These are phyloP conservation scores for Ptychoptera contaminata DNA, from an alignment of 2,888 invertebrate species.

Conservation along the genomic window DNA sequence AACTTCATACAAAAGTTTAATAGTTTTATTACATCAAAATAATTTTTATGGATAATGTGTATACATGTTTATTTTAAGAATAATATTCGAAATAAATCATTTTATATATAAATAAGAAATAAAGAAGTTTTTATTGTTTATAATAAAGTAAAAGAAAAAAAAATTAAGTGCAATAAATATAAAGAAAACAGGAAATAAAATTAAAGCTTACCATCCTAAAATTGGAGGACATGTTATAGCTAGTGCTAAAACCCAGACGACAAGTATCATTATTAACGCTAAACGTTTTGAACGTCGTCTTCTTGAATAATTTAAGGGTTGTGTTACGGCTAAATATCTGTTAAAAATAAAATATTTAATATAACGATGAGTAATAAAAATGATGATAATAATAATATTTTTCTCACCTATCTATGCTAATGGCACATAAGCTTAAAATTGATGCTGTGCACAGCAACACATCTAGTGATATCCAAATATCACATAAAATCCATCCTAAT, in stretches of 20 bases:
- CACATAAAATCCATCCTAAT: constrained; percentile 75
- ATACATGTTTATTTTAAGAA: no score
- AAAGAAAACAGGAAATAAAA: background rate
- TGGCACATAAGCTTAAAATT: constrained; percentile 84
- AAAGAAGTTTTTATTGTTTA: background rate
- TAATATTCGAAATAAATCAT: no score
- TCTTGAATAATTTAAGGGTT: constrained; percentile 82
- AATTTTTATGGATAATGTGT: no score
- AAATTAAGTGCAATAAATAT: background rate
- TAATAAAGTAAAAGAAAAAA: background rate
- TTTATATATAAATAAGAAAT: background rate
- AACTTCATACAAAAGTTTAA: no score
- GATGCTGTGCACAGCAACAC: constrained; percentile 89
- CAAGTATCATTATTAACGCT: constrained; percentile 75
- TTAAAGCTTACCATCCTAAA: constrained; percentile 61
- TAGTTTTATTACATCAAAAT: no score
- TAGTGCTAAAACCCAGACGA: constrained; percentile 81
- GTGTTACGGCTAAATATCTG: constrained; percentile 83
- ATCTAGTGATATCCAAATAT: constrained; percentile 87
- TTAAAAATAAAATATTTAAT: constrained; percentile 9
- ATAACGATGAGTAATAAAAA: constrained; percentile 17
- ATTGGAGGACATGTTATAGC: constrained; percentile 89
- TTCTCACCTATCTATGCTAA: constrained; percentile 62
- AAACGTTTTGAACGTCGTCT: constrained; percentile 71
- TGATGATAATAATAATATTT: constrained; percentile 19